Evolutionary conservation across 2,888 invertebrate species (phyloP).

Genomic region (Nemotelus nigrinus): DNA sequence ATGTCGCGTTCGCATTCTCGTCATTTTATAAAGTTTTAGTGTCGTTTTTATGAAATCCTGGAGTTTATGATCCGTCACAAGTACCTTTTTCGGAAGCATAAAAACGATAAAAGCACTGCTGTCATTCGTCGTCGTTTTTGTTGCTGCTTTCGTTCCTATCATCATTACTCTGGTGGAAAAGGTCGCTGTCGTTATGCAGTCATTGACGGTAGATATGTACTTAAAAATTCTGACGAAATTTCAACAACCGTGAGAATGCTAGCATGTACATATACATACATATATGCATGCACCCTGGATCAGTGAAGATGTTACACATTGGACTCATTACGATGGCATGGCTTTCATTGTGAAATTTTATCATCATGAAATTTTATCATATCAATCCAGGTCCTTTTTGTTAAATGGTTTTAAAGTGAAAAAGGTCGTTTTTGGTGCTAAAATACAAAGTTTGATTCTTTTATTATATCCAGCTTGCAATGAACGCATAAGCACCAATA

Average conservation of each 20-base stretch:
- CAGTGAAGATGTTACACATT: too few species aligned
- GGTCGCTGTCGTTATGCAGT: slow-evolving; percentile 21
- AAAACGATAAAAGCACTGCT: slow-evolving; percentile 30
- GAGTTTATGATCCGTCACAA: slow-evolving; percentile 38
- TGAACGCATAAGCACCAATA: too few species aligned
- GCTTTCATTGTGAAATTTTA: not conserved
- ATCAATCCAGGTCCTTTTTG: too few species aligned
- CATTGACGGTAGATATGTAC: slow-evolving; percentile 21
- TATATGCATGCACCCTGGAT: too few species aligned
- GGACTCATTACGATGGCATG: too few species aligned
- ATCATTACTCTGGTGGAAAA: not conserved
- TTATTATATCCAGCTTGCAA: too few species aligned
- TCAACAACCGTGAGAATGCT: not conserved
- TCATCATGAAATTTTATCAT: slow-evolving; percentile 12
- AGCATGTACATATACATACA: not conserved
- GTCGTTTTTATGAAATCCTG: slow-evolving; percentile 38
- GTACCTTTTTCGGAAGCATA: slow-evolving; percentile 32
- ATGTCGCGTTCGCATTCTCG: slow-evolving; percentile 24
- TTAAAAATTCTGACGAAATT: not conserved
- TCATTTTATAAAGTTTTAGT: slow-evolving; percentile 39
- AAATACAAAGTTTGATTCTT: too few species aligned
- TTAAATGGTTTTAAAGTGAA: too few species aligned
- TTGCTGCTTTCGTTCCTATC: not conserved
- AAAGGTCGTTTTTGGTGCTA: too few species aligned
- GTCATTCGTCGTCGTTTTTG: slow-evolving; percentile 2